Conservation (phyloP, 2,888 invertebrate genomes). For the Elysia crispata region DNA sequence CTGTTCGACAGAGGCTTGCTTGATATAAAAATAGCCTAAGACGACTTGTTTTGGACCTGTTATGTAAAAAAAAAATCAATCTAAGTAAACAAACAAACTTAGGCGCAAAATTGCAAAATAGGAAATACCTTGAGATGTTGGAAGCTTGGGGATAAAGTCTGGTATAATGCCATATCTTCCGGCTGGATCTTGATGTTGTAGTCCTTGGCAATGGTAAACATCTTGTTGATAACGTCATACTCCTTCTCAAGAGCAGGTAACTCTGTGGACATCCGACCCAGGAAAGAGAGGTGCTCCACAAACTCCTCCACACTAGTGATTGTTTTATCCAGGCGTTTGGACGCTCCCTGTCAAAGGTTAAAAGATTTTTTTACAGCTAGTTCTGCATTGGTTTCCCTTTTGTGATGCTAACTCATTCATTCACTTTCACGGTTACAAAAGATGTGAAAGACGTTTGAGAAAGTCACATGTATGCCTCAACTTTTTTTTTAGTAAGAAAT, state of each 20-base stretch:
- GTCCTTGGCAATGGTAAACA: conserved; percentile 76
- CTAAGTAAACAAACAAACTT: no score
- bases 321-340: conserved; percentile 73
- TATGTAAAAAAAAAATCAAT: no score
- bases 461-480: no score
- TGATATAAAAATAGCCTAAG: no score
- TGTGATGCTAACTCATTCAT: no score
- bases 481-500: no score
- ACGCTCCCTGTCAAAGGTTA: conserved; percentile 68
- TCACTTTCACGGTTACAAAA: no score
- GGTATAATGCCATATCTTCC: conserved; percentile 76
- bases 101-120: no score
- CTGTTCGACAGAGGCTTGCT: no score
- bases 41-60: no score
- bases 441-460: no score
- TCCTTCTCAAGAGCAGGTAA: conserved; percentile 76
- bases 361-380: not conserved
- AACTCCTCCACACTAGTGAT: conserved; percentile 76
- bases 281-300: conserved; percentile 77
- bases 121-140: conserved; percentile 75
- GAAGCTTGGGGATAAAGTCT: conserved; percentile 76
- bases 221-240: conserved; percentile 74
- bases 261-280: conserved; percentile 75
- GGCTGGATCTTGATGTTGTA: conserved; percentile 72
- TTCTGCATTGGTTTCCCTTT: no score